These are phyloP conservation scores for Plumapathes pennacea DNA, from an alignment of 92 coral and sea anemone species.

Conservation along the genomic window DNA sequence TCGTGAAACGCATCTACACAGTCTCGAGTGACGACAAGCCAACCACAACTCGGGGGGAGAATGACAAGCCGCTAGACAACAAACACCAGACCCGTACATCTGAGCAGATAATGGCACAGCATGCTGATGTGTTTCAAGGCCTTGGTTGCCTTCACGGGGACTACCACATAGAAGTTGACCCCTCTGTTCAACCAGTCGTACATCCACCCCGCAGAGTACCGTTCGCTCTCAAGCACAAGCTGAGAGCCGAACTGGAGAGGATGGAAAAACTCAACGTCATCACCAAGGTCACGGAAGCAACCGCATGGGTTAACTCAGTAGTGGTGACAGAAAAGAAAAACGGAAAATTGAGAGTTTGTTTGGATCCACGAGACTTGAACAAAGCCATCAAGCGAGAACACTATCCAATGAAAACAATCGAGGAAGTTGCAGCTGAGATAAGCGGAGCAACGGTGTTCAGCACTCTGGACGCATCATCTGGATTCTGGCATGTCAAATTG, in stretches of 20 bases:
- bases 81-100: too few species aligned
- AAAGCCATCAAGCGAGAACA: conserved; percentile 10
- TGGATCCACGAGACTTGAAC: conserved; percentile 25
- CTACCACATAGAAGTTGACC: conserved; percentile 31
- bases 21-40: too few species aligned
- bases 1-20: conserved; percentile 20
- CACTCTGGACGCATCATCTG: conserved; percentile 17
- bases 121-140: too few species aligned
- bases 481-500: conserved; percentile 15
- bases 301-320: conserved; percentile 32
- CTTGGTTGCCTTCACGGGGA: conserved; percentile 13
- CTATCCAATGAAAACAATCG: conserved; percentile 23
- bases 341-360: conserved; percentile 14
- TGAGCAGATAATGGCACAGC: too few species aligned
- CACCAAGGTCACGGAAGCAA: conserved; percentile 23
- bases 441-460: conserved; percentile 15
- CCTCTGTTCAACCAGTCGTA: conserved; percentile 9
- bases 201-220: conserved; percentile 33
- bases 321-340: conserved; percentile 25
- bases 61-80: too few species aligned
- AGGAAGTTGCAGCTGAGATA: conserved; percentile 33
- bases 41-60: too few species aligned
- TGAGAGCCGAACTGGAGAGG: conserved; percentile 15
- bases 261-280: too few species aligned
- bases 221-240: conserved; percentile 10